Conservation (phyloP, 2,888 invertebrate species). For the Athetis lepigone region DNA sequence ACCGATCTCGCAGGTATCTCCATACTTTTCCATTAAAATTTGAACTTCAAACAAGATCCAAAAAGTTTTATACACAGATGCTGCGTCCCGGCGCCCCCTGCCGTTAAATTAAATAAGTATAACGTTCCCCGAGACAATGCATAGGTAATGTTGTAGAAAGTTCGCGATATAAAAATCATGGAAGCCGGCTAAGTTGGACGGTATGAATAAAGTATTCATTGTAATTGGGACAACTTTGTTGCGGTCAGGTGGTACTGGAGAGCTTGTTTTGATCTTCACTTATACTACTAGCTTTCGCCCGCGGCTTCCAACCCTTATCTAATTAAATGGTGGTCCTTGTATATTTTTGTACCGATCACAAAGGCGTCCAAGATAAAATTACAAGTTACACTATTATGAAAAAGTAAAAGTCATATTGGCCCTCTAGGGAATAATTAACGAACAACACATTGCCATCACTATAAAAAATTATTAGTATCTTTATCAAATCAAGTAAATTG, state of each 20-base stretch:
- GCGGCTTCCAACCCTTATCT: no score
- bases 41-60: conserved; percentile 53
- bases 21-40: conserved; percentile 61
- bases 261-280: conserved; percentile 25
- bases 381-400: no score
- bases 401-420: no score
- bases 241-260: conserved; percentile 77
- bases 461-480: no score
- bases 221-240: conserved; percentile 69
- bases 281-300: no score
- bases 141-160: conserved; percentile 84
- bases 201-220: conserved; percentile 88
- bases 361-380: no score
- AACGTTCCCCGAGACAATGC: conserved; percentile 80
- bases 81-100: conserved; percentile 55
- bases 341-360: no score
- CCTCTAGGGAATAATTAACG: no score
- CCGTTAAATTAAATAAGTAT: conserved; percentile 83
- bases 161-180: conserved; percentile 89
- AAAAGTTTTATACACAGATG: conserved; percentile 60
- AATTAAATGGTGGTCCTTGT: no score
- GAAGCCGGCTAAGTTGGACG: conserved; percentile 77
- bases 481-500: no score
- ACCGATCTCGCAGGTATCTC: conserved; percentile 46
- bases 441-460: no score